These are phyloP conservation scores for Schizopygopsis pylzovi DNA, from an alignment of 2,797 vertebrate species.

Conservation along the genomic window DNA sequence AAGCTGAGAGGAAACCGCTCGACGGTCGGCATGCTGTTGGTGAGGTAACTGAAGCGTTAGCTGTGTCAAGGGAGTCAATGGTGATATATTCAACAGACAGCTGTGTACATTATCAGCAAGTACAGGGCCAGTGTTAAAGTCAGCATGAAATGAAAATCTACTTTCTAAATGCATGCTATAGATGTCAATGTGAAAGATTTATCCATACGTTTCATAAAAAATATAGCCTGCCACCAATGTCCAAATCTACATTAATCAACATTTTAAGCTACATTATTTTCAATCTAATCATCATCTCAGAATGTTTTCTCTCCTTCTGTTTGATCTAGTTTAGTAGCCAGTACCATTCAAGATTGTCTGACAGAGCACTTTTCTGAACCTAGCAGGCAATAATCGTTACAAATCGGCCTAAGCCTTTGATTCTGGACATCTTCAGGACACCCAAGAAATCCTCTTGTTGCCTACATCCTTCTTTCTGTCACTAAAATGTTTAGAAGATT, in stretches of 20 bases:
- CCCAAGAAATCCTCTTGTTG: background rate
- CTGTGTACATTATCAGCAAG: background rate
- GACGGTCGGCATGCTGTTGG: conserved; percentile 94
- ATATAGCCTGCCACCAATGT: background rate
- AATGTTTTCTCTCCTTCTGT: background rate
- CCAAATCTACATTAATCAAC: background rate
- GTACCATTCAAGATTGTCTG: background rate
- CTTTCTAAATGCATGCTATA: background rate
- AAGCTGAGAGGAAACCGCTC: conserved; percentile 99
- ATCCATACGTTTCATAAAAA: background rate
- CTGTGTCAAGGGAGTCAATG: conserved; percentile 69
- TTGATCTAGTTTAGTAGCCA: background rate
- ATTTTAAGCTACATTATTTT: background rate
- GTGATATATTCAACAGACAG: background rate
- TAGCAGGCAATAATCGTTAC: background rate
- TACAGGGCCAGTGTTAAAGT: background rate
- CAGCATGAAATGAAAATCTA: background rate
- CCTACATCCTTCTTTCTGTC: background rate
- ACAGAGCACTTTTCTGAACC: background rate
- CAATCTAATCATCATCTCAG: background rate
- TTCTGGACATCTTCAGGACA: background rate
- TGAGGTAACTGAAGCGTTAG: conserved; percentile 89
- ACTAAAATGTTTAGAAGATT: background rate
- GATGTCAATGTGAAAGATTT: background rate
- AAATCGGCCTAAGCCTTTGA: background rate